Base-by-base conservation (phyloP, 1,140 invertebrate genomes). In the Belonocnema kinseyi region DNA sequence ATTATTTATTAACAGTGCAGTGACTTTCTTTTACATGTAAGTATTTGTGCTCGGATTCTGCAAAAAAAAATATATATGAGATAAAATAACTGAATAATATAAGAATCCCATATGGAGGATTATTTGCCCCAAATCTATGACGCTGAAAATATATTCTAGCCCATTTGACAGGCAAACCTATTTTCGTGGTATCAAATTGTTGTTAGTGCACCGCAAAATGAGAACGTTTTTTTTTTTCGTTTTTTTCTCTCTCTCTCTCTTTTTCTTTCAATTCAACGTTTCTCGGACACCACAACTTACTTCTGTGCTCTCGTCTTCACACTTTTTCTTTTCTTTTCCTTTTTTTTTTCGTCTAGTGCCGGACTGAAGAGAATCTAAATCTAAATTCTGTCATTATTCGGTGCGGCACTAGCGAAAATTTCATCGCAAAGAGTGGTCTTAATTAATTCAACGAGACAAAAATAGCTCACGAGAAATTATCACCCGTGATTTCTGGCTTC, bases 381-480 rank as follows among this genome's bases (percentile, higher is more conserved):
- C 14, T 66, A 26, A 66, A 66, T 66, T n/a, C 40, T 40, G 26
- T 40, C 61, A 2, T 33, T 66, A 33, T 66, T 66, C n/a, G 14
- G 61, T 66, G n/a, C 16, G 33, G 80, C 76, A 82, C 74, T 82
- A 80, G 78, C 82, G 78, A 76, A 84, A 81, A 81, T 83, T 77
- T 84, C 80, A 84, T 83, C 80, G 76, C 80, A 81, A 83, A 74
- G 79, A 84, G 75, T 76, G 77, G 75, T 83, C 72, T 58, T 33
- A 76, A 75, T 78, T 81, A 66, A 66, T 66, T 66, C 33, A 66
- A 66, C 26, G 61, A 66, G 61, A 40, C 21, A 66, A 66, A 82
- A 88, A 70, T 82, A 82, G 85, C 86, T 92, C 90, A 92, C 89
- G 90, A 91, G 78, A 89, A 90, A 81, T 88, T 89, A 82, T 91